Evolutionary conservation across 2,888 invertebrate genomes (phyloP).

Genomic region (Ganaspis brasiliensis): DNA sequence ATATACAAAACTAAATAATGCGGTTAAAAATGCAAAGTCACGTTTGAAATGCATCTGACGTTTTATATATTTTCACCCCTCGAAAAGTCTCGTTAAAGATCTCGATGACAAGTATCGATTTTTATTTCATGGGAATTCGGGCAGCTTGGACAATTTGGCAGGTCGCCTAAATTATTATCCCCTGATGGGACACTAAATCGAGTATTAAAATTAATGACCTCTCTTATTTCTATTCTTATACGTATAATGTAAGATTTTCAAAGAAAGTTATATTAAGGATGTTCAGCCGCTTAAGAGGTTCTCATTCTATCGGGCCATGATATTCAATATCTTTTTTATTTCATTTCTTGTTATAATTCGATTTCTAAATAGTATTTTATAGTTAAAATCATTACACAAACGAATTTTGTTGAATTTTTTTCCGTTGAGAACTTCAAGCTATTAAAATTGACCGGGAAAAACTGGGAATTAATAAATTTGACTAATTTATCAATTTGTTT

Average conservation of each 20-base stretch:
- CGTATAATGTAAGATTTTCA: neutral
- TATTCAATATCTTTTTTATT: too few species aligned
- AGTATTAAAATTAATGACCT: conserved; percentile 13
- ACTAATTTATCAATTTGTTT: too few species aligned
- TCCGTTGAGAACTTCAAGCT: too few species aligned
- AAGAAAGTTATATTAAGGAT: neutral
- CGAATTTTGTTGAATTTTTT: too few species aligned
- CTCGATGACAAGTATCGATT: conserved; percentile 41
- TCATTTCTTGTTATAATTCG: too few species aligned
- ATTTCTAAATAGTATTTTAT: too few species aligned
- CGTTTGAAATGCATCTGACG: neutral
- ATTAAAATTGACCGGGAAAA: too few species aligned
- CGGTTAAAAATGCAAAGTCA: conserved; percentile 23
- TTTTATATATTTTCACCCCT: conserved; percentile 16
- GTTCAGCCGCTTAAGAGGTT: too few species aligned
- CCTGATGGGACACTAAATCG: conserved; percentile 13
- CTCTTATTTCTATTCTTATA: neutral
- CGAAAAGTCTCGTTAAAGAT: conserved; percentile 27
- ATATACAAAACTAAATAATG: neutral
- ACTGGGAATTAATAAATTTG: too few species aligned
- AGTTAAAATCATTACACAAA: too few species aligned
- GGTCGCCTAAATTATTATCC: conserved; percentile 18
- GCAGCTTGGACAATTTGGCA: conserved; percentile 22
- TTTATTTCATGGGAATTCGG: conserved; percentile 30
- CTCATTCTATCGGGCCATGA: too few species aligned